Evolutionary conservation across 1,140 invertebrate species (phyloP).

Genomic region (Rhopalosiphum padi): DNA sequence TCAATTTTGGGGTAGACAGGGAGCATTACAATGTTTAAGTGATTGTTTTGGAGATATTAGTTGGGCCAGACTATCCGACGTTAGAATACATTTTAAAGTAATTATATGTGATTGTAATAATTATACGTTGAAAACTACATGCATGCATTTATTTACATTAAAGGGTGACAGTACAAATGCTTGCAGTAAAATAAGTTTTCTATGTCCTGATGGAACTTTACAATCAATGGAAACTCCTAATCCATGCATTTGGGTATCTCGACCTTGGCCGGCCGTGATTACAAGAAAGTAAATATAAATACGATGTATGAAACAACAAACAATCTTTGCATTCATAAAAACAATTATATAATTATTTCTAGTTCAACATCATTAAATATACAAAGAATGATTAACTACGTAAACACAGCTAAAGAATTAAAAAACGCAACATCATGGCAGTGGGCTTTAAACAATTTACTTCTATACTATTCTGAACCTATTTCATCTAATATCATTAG

Average conservation of each 20-base stretch:
- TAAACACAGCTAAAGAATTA: slow-evolving; percentile 19
- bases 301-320: neutral
- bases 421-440: slow-evolving; percentile 8
- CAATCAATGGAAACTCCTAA: slow-evolving; percentile 67
- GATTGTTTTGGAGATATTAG: slow-evolving; percentile 79
- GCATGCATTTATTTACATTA: neutral
- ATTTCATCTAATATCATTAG: slow-evolving; percentile 26
- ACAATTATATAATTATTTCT: neutral
- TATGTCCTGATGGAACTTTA: slow-evolving; percentile 82
- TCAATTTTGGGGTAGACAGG: slow-evolving; percentile 80
- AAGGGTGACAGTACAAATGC: slow-evolving; percentile 58
- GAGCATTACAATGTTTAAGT: slow-evolving; percentile 79
- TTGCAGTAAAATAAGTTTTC: slow-evolving; percentile 70
- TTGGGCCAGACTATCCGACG: slow-evolving; percentile 76
- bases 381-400: slow-evolving; percentile 43
- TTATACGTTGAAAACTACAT: neutral
- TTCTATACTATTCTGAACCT: slow-evolving; percentile 36
- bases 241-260: slow-evolving; percentile 79
- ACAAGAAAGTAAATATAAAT: slow-evolving; percentile 66
- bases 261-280: slow-evolving; percentile 76
- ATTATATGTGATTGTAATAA: slow-evolving; percentile 40
- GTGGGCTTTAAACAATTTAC: slow-evolving; percentile 52
- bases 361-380: slow-evolving; percentile 21
- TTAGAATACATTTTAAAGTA: slow-evolving; percentile 72
- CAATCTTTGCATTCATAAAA: neutral